These are phyloP conservation scores for Delia radicum DNA, from an alignment of 1,140 invertebrate genomes.

Conservation along the genomic window DNA sequence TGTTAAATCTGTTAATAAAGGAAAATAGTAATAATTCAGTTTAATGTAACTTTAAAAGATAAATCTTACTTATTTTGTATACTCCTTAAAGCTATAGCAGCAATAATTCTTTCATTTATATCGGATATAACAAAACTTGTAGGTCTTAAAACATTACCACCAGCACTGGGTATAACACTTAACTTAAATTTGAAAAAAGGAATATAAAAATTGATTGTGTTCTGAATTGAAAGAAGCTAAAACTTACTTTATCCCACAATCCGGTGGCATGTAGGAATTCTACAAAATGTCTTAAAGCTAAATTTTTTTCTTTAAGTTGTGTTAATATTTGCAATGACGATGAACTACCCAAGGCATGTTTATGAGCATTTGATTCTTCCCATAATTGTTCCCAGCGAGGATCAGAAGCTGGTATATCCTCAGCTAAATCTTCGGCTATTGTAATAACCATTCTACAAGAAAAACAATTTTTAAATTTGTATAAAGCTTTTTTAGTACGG, in stretches of 20 bases:
- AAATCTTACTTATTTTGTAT: conserved; percentile 37
- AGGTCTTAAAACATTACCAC: conserved; percentile 59
- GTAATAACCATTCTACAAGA: conserved; percentile 65
- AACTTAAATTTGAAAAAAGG: conserved; percentile 33
- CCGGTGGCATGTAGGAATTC: conserved; percentile 75
- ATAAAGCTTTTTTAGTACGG: too few species aligned
- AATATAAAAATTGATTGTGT: not conserved
- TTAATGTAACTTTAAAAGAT: not conserved
- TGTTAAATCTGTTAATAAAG: conserved; percentile 27
- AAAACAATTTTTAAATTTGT: not conserved
- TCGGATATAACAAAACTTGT: conserved; percentile 71
- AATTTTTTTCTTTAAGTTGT: conserved; percentile 83
- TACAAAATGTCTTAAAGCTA: conserved; percentile 72
- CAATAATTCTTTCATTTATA: conserved; percentile 76
- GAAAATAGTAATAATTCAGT: not conserved
- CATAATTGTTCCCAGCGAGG: conserved; percentile 71
- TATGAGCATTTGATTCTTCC: conserved; percentile 32
- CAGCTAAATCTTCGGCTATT: conserved; percentile 77
- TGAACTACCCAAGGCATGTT: conserved; percentile 62
- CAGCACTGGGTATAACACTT: conserved; percentile 60
- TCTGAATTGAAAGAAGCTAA: not conserved
- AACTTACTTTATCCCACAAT: conserved; percentile 69
- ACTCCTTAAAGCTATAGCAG: conserved; percentile 62
- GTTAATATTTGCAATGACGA: conserved; percentile 77
- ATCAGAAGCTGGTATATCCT: conserved; percentile 86